Conservation (phyloP, 1,140 invertebrate genomes). For the Listronotus bonariensis region DNA sequence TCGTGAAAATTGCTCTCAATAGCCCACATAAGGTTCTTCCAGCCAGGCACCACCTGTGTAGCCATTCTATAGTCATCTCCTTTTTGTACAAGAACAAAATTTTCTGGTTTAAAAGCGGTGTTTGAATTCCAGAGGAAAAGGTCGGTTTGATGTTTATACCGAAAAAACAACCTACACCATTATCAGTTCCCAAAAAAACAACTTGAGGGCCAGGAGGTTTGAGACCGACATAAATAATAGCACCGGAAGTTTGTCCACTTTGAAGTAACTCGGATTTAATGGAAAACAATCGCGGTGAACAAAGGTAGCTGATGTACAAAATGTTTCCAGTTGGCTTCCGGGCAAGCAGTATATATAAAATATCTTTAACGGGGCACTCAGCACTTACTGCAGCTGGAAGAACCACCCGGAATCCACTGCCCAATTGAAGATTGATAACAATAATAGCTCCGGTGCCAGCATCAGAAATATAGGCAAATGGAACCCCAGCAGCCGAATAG, state of each 20-base stretch:
- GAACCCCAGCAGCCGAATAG: slow-evolving; percentile 58
- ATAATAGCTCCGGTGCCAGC: slow-evolving; percentile 64
- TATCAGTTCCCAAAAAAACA: slow-evolving; percentile 66
- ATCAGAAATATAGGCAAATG: slow-evolving; percentile 62
- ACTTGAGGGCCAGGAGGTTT: slow-evolving; percentile 61
- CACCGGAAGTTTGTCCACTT: slow-evolving; percentile 57
- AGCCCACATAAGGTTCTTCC: slow-evolving; percentile 64
- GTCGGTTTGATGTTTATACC: slow-evolving; percentile 63
- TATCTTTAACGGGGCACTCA: slow-evolving; percentile 56
- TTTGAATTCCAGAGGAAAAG: slow-evolving; percentile 67
- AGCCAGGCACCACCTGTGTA: slow-evolving; percentile 64
- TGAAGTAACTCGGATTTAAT: slow-evolving; percentile 60
- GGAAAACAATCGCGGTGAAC: slow-evolving; percentile 61
- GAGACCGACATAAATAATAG: slow-evolving; percentile 61
- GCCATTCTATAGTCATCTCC: slow-evolving; percentile 64
- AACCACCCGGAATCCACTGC: slow-evolving; percentile 61
- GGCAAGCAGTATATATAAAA: slow-evolving; percentile 63
- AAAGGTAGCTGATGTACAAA: slow-evolving; percentile 66
- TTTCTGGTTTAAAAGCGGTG: slow-evolving; percentile 60
- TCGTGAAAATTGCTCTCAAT: slow-evolving; percentile 70
- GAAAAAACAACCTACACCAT: slow-evolving; percentile 63
- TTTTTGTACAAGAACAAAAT: slow-evolving; percentile 63
- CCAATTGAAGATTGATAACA: slow-evolving; percentile 61
- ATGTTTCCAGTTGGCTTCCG: slow-evolving; percentile 58
- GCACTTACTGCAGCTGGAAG: slow-evolving; percentile 59